Evolutionary conservation across 2,888 invertebrate genomes (phyloP), one percentile per base, ranked within the genome.

Genomic region (Himalopsyche kuldschensis): DNA sequence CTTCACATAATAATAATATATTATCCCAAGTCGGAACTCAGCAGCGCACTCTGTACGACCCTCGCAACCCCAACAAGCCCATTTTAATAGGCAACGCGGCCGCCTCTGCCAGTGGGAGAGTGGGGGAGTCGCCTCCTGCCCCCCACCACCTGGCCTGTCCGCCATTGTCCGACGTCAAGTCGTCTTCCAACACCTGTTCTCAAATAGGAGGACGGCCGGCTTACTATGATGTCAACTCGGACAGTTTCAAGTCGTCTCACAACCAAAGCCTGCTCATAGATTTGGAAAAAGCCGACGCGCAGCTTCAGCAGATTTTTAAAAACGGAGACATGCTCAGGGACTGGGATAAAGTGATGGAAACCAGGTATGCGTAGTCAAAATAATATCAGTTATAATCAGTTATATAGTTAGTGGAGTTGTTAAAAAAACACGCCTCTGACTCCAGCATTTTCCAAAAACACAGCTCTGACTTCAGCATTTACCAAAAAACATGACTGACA

Each of bases 11-110:
- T 27, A 85, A 84, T 84, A 83, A 76, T 69, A 81, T 86, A 83
- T 86, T 86, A 69, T 82, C 86, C n/a, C 84, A 84, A 82, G 75
- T 78, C 17, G 78, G 82, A 17, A 87, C 87, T 82, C 89, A 90
- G 79, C 91, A 92, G 86, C 91, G 92, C 87, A 93, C 91, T 20
- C 89, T 94, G 6, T 94, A 92, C 87, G 93, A 94, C 89, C 94
- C 93, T 1, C 93, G 93, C 87, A 94, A 94, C 89, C 94, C 94
- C 0, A 93, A 93, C 84, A 95, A 94, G 90, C 95, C 95, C 27
- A 96, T 96, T 86, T 92, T 95, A 87, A 93, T 95, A 84, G 94
- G 93, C 87, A 90, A 90, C 63, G 32, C 82, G 46, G 79, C 80
- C 3, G 47, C 82, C 2, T 27, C 80, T 17, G 17, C 31, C 41